Evolutionary conservation across 2,888 invertebrate species (phyloP), one percentile per base, ranked within the genome.

Genomic region (Drosophila ezoana): DNA sequence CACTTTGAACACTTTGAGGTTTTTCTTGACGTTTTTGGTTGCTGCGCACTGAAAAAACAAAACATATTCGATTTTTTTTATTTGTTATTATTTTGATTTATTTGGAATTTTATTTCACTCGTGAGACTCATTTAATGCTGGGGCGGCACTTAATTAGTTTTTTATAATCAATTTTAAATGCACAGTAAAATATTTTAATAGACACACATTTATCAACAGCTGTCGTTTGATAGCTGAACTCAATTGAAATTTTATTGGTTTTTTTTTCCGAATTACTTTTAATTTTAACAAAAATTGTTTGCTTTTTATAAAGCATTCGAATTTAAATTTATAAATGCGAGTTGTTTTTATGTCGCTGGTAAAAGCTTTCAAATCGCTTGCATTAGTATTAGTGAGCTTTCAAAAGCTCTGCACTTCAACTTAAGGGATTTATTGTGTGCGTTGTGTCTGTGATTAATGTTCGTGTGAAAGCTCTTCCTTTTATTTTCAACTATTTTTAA

Each of bases 21-120:
- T 44, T 67, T 33, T 45, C 23, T 51, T 38, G 41, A 5, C 14
- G 13, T 45, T 58, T 23, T 14, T 54, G 20, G 11, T 59, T 23
- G 57, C 35, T n/a, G 59, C 59, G 75, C 73, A 60, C 76, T 75
- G 72, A 32, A 74, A 60, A 44, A 28, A 23, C 23, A 58, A 28
- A 48, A 38, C 18, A 45, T 45, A 11, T 32, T 44, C 38, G 53
- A 35, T 52, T 38, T 61, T 41, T 32, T 43, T 28, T 38, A 44
- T 54, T 53, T 58, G 49, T 32, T 44, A 32, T 41, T 40, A 23
- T 32, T 54, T 62, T 54, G 67, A 60, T 76, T 67, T 60, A 67
- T 67, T 59, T 71, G 2, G 41, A 20, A 9, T 53, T 75, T 76
- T 53, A 76, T 57, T 16, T 41, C 44, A 38, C 41, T 48, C 43